phyloP scores from a whole-genome alignment of 2,888 invertebrate genomes.

The Patella depressa region DNA sequence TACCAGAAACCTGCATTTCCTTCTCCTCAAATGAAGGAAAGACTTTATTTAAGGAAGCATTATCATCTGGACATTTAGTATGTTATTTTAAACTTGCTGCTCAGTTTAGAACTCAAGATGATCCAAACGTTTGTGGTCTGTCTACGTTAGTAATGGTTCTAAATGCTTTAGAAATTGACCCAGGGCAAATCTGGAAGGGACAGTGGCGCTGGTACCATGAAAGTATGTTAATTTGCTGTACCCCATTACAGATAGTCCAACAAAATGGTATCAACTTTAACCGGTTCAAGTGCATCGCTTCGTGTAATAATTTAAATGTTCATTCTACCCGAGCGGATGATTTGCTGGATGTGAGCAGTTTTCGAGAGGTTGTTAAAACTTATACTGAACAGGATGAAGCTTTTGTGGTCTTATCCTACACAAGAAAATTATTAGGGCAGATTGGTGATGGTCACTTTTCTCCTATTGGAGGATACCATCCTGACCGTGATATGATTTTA shows the following conservation, averaged over 20 bases:
- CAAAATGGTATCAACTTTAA: slow-evolving; percentile 66
- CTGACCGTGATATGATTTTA: slow-evolving; percentile 62
- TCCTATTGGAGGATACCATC: slow-evolving; percentile 70
- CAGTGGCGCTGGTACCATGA: slow-evolving; percentile 73
- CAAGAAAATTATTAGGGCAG: slow-evolving; percentile 64
- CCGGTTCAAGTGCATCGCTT: slow-evolving; percentile 69
- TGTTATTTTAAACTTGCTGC: slow-evolving; percentile 70
- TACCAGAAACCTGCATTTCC: slow-evolving; percentile 67
- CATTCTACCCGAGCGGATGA: slow-evolving; percentile 34
- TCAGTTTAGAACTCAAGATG: slow-evolving; percentile 72
- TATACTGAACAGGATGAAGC: slow-evolving; percentile 48
- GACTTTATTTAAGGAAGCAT: slow-evolving; percentile 63
- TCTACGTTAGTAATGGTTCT: slow-evolving; percentile 70
- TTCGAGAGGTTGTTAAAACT: slow-evolving; percentile 42
- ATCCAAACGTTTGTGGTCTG: slow-evolving; percentile 72
- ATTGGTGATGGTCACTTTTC: slow-evolving; percentile 71
- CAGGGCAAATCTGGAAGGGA: slow-evolving; percentile 67
- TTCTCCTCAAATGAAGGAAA: slow-evolving; percentile 69
- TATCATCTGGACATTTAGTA: slow-evolving; percentile 64
- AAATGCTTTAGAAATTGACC: slow-evolving; percentile 70
- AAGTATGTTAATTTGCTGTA: slow-evolving; percentile 72
- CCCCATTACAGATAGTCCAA: slow-evolving; percentile 60
- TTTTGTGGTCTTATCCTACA: slow-evolving; percentile 66
- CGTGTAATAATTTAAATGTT: slow-evolving; percentile 67
- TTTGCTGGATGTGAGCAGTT: slow-evolving; percentile 30